phyloP scores from a whole-genome alignment of 1,140 invertebrate genomes.

The Maconellicoccus hirsutus region DNA sequence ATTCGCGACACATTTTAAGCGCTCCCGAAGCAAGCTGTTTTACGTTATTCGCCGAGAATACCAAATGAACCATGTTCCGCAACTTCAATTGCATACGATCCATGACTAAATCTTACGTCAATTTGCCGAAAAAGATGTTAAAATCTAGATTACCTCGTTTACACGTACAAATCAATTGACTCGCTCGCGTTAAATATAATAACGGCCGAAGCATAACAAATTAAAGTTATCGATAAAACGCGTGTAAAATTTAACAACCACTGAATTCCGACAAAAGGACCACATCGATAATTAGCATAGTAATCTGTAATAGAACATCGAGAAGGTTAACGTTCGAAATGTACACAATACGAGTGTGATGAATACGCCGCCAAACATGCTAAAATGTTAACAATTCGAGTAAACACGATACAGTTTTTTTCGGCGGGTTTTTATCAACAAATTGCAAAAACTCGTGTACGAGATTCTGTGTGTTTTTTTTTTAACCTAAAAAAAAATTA shows the following conservation, averaged over 20 bases:
- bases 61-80: too few relatives aligned
- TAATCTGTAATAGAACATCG: not conserved
- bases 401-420: too few relatives aligned
- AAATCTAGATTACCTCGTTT: not conserved
- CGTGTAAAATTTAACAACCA: not conserved
- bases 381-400: not conserved
- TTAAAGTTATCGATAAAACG: not conserved
- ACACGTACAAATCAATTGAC: not conserved
- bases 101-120: not conserved
- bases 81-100: not conserved
- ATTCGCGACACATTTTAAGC: too few relatives aligned
- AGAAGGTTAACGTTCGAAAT: not conserved
- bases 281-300: not conserved
- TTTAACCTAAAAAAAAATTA: too few relatives aligned
- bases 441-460: too few relatives aligned
- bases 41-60: too few relatives aligned
- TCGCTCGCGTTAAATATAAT: not conserved
- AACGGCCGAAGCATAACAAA: not conserved
- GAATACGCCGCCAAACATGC: not conserved
- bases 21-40: too few relatives aligned
- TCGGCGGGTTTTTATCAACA: too few relatives aligned
- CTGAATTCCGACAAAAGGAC: slow-evolving; percentile 7
- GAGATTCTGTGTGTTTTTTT: too few relatives aligned
- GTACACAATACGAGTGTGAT: not conserved
- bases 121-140: not conserved